Evolutionary conservation across 2,797 vertebrate species (phyloP).

Genomic region (Ispidina picta): DNA sequence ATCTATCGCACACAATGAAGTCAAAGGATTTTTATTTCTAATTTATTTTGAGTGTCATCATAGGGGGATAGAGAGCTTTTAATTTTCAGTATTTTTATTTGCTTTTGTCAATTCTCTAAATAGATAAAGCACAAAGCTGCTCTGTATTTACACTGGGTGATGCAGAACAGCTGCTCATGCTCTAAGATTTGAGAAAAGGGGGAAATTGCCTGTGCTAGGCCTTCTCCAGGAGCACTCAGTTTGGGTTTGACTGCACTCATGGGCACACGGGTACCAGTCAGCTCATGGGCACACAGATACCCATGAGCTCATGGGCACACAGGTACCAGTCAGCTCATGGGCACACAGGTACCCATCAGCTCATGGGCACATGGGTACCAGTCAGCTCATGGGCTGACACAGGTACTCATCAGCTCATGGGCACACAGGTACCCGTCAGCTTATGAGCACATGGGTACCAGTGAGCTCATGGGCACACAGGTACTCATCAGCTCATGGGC

Average conservation of each 20-base stretch:
- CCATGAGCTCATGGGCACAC: background rate
- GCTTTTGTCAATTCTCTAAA: background rate
- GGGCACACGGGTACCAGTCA: rapidly evolving
- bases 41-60: background rate
- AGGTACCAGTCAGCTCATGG: background rate
- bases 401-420: background rate
- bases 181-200: background rate
- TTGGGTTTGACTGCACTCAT: background rate
- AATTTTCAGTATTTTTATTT: background rate
- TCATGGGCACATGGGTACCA: background rate
- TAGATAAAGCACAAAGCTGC: background rate
- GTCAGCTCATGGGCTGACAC: too few species aligned
- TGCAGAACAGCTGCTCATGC: background rate
- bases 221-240: background rate
- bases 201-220: background rate
- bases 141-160: background rate
- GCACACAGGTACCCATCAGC: rapidly evolving
- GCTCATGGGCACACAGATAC: rapidly evolving
- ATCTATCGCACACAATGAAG: background rate
- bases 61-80: background rate
- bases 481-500: too few species aligned
- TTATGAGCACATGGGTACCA: background rate
- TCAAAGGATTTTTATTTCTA: background rate
- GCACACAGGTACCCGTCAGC: background rate
- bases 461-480: background rate